Conservation (phyloP, 1,140 invertebrate genomes). For the Eumaeus atala region DNA sequence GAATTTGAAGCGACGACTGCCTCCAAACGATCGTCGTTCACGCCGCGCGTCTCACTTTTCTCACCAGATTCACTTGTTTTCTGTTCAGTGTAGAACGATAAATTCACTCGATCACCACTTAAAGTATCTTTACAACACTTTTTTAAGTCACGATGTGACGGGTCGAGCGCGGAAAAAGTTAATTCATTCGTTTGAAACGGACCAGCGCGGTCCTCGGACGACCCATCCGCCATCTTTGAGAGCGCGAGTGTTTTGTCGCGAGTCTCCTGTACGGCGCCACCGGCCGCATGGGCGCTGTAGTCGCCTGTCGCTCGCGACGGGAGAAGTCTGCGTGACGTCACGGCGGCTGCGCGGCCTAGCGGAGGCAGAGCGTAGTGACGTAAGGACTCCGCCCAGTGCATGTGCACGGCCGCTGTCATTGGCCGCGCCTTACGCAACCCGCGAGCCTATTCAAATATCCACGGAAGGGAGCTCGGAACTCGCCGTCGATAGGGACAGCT, state of each 20-base stretch:
- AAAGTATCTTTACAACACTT: constrained; percentile 61
- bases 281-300: constrained; percentile 50
- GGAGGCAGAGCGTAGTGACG: constrained; percentile 61
- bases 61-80: constrained; percentile 65
- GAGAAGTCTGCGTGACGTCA: constrained; percentile 60
- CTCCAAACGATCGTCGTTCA: constrained; percentile 54
- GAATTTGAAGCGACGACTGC: constrained; percentile 41
- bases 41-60: constrained; percentile 66
- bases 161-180: constrained; percentile 66
- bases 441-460: constrained; percentile 62
- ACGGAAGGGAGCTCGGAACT: constrained; percentile 63
- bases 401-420: constrained; percentile 65
- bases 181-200: constrained; percentile 58
- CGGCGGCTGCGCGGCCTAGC: constrained; percentile 58
- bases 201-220: constrained; percentile 48
- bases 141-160: constrained; percentile 67
- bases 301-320: constrained; percentile 49
- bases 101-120: constrained; percentile 52
- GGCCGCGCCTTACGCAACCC: constrained; percentile 69
- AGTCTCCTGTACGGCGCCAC: constrained; percentile 52
- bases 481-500: constrained; percentile 50
- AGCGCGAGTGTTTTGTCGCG: constrained; percentile 70
- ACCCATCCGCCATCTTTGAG: constrained; percentile 75
- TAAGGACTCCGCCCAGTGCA: constrained; percentile 68
- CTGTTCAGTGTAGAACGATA: constrained; percentile 63